phyloP scores from a whole-genome alignment of 2,888 invertebrate species.

The Villa cingulata region DNA sequence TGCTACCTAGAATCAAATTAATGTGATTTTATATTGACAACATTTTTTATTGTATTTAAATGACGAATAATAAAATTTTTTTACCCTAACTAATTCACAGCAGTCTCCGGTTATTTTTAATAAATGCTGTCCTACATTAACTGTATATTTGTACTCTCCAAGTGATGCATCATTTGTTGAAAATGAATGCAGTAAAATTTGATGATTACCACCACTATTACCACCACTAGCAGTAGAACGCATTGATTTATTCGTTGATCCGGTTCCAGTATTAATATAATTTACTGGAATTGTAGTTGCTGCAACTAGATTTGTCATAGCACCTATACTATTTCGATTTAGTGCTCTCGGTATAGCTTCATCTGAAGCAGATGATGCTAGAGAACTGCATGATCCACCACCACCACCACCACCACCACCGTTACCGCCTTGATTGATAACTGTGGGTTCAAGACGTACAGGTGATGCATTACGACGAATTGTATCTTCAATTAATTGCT shows the following conservation, averaged over 20 bases:
- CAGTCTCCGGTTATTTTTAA: conserved; percentile 76
- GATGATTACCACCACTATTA: conserved; percentile 8
- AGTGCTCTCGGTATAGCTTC: conserved; percentile 28
- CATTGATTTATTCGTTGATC: conserved; percentile 20
- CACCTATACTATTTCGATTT: conserved; percentile 19
- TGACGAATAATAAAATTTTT: too few species aligned
- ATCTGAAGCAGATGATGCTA: conserved; percentile 59
- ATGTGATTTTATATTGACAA: neutral
- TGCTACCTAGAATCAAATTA: neutral
- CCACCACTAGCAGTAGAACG: conserved; percentile 6
- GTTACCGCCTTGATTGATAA: conserved; percentile 31
- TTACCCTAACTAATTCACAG: conserved; percentile 71
- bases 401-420: conserved; percentile 33
- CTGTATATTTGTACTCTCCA: conserved; percentile 81
- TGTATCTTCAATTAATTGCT: conserved; percentile 87
- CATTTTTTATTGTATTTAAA: conserved; percentile 8
- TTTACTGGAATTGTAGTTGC: conserved; percentile 18
- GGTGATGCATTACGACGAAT: conserved; percentile 91
- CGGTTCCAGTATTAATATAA: conserved; percentile 7
- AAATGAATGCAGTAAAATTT: conserved; percentile 55
- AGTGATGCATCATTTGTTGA: conserved; percentile 72
- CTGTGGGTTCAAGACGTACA: conserved; percentile 52
- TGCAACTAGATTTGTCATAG: conserved; percentile 15
- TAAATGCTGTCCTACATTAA: conserved; percentile 67
- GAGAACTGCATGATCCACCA: conserved; percentile 61